A percentile compares a stretch with the other conserved stretches of the same genome.
These are phyloP conservation scores for Hapalemur alaotrensis DNA, from an alignment of 2,797 vertebrate genomes.

Conservation along the genomic window DNA sequence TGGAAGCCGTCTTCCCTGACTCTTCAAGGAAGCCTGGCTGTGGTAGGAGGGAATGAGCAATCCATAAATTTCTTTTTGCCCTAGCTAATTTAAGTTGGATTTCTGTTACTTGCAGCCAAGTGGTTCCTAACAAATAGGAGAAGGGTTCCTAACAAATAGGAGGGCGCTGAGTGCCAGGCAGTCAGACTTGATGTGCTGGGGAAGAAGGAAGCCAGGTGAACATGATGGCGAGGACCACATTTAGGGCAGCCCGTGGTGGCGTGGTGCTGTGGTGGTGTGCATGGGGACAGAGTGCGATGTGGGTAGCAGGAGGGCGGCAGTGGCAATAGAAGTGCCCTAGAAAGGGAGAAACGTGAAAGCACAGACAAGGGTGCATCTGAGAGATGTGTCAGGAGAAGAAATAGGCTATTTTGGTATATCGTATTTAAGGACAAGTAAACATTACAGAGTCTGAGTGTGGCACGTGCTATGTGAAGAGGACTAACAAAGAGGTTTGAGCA, in stretches of 20 bases:
- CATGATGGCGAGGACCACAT: neutral
- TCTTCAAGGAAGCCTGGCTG: neutral
- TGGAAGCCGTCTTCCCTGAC: neutral
- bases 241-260: neutral
- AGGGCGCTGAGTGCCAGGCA: neutral
- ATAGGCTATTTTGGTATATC: neutral
- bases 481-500: neutral
- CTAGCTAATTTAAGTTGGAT: slow-evolving; percentile 1
- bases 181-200: neutral
- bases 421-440: neutral
- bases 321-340: neutral
- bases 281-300: neutral
- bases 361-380: neutral
- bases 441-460: neutral
- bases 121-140: neutral
- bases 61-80: neutral
- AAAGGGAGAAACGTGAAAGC: neutral
- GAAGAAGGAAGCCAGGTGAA: neutral
- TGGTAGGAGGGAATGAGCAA: neutral
- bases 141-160: neutral
- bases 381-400: neutral
- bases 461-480: neutral
- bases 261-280: neutral
- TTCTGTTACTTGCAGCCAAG: slow-evolving; percentile 17
- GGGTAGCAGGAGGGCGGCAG: neutral